These are phyloP conservation scores for Sebastes hopkinsi DNA, from an alignment of 2,797 vertebrate genomes.

Conservation along the genomic window DNA sequence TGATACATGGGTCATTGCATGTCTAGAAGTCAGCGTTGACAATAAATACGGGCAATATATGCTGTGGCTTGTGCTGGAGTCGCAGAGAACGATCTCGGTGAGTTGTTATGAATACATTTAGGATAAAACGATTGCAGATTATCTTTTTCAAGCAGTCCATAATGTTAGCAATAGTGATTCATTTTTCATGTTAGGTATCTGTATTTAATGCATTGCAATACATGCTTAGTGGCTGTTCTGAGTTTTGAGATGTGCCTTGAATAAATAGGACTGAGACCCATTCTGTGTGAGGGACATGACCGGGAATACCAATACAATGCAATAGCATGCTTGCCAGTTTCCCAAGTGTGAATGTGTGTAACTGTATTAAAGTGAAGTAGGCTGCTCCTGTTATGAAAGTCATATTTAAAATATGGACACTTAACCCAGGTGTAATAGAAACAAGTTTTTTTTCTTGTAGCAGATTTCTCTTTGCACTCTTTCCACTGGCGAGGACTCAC, in stretches of 20 bases:
- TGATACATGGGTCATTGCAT: constrained; percentile 43
- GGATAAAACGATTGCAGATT: constrained; percentile 26
- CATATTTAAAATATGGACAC: constrained; percentile 11
- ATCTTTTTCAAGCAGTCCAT: constrained; percentile 47
- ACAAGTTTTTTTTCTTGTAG: neutral
- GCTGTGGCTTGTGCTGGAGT: constrained; percentile 42
- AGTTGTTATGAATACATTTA: constrained; percentile 75
- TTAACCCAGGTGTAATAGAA: neutral
- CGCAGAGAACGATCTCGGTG: constrained; percentile 54
- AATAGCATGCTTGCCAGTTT: constrained; percentile 17
- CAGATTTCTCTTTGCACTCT: constrained; percentile 8
- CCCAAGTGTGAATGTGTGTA: constrained; percentile 23
- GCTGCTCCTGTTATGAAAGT: neutral
- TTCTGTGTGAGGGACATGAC: constrained; percentile 77
- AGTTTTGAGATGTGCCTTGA: constrained; percentile 77
- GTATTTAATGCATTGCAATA: constrained; percentile 75
- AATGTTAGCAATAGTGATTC: constrained; percentile 49
- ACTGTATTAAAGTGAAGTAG: constrained; percentile 44
- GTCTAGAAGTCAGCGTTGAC: constrained; percentile 34
- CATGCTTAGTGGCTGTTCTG: constrained; percentile 72
- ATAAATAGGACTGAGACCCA: constrained; percentile 71
- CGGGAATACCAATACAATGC: constrained; percentile 76
- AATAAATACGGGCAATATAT: constrained; percentile 32
- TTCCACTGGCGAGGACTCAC: constrained; percentile 10
- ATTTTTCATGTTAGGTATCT: constrained; percentile 61